These are phyloP conservation scores for Neocrepidodera transversa DNA, from an alignment of 2,888 invertebrate species.

Conservation along the genomic window DNA sequence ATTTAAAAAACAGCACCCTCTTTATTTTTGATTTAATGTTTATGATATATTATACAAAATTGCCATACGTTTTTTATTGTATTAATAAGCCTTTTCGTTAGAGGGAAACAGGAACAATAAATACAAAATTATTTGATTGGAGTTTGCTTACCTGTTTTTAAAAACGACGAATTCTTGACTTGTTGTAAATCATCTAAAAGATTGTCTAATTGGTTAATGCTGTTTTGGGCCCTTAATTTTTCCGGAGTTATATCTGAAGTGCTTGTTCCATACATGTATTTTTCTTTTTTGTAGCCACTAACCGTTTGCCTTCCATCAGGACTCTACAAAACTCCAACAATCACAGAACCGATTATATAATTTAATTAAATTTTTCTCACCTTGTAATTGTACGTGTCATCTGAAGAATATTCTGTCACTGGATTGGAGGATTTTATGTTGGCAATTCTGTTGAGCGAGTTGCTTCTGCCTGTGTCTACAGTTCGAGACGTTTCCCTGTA, in stretches of 20 bases:
- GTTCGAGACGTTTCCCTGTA: conserved; percentile 49
- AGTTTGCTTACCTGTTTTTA: conserved; percentile 50
- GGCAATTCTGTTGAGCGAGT: conserved; percentile 53
- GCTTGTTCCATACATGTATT: conserved; percentile 53
- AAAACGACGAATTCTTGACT: conserved; percentile 54
- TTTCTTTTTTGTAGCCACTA: conserved; percentile 57
- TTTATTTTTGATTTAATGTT: too few relatives aligned
- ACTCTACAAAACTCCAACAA: conserved; percentile 48
- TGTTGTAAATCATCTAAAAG: conserved; percentile 75
- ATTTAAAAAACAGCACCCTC: too few relatives aligned
- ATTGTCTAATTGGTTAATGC: conserved; percentile 78
- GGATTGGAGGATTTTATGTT: conserved; percentile 56
- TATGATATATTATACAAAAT: too few relatives aligned
- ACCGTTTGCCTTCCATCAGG: conserved; percentile 58
- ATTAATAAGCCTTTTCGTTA: too few relatives aligned
- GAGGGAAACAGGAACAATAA: too few relatives aligned
- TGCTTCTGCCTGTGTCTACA: conserved; percentile 47
- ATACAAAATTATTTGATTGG: too few relatives aligned
- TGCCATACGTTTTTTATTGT: too few relatives aligned
- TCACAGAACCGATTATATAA: conserved; percentile 6
- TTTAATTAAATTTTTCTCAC: conserved; percentile 43
- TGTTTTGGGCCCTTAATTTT: conserved; percentile 61
- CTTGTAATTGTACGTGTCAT: conserved; percentile 56
- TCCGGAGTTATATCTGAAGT: conserved; percentile 50
- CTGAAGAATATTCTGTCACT: conserved; percentile 57